Evolutionary conservation across 53 echinoderm and acorn worm genomes (phyloP), one percentile per base, ranked within the genome.

Genomic region (Mesocentrotus franciscanus): DNA sequence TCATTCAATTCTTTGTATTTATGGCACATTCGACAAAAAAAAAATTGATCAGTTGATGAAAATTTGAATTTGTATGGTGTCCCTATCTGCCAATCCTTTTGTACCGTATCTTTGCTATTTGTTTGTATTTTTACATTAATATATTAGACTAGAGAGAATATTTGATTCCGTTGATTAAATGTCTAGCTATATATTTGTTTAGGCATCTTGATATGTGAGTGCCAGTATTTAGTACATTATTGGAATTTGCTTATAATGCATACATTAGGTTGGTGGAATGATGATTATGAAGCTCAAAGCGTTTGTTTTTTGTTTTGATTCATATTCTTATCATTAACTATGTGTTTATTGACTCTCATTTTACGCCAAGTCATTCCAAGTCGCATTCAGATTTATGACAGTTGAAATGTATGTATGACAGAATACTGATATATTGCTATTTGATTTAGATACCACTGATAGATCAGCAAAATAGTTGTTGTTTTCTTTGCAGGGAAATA

Each of bases 111-210:
- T 90, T 90, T 62, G 92, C 92, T 68, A 92, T 92, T 92, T 71
- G 92, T 92, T 92, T 92, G 75, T 92, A 92, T 74, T 92, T 92
- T 92, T 91, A 91, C 91, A 91, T 91, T 91, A 33, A 91, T 91
- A 91, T 66, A 34, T 58, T n/a, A 87, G 56, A n/a, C 1, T 57
- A 57, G 26, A 59, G 87, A 87, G 29, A 87, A 91, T 91, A 70
- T 91, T 66, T 91, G 91, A 91, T 91, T 66, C 91, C 13, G 42
- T 91, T 90, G 61, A 29, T 30, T 66, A 66, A 91, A 1, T 87
- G 58, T 87, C 57, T 87, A 57, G 87, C 57, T 87, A 57, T 87
- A 87, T 87, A 87, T 87, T 87, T 87, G 87, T 87, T 58, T 3
- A 58, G 58, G 87, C 87, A 58, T 87, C 87, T 42, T 49, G 84